Evolutionary conservation across 30 jellyfish, hydroid and myxozoan species (phyloP).

Genomic region (Aurelia sp.): DNA sequence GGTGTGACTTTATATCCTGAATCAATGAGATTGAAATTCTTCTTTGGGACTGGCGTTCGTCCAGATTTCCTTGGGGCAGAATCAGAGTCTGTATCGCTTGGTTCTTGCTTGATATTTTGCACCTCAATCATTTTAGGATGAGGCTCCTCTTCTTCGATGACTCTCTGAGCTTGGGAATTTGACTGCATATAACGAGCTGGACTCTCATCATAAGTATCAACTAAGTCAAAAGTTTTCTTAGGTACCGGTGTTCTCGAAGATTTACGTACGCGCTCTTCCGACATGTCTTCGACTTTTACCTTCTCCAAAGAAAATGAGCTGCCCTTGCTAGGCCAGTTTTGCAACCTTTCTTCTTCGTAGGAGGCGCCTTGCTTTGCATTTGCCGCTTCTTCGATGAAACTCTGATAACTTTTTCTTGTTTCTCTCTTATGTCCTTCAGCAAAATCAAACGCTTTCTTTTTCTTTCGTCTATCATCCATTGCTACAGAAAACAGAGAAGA

Average conservation of each 20-base stretch:
- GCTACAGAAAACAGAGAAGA: neutral
- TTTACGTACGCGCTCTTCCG: constrained; percentile 70
- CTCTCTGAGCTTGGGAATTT: neutral
- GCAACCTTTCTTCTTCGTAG: neutral
- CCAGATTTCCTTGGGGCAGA: constrained; percentile 53
- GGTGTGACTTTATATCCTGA: neutral
- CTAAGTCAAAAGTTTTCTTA: constrained; percentile 63
- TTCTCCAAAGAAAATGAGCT: neutral
- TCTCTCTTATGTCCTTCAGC: constrained; percentile 96
- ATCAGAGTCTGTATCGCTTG: constrained; percentile 38
- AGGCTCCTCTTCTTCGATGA: neutral
- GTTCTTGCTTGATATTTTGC: constrained; percentile 10
- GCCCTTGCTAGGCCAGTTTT: neutral
- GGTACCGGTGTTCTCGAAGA: constrained; percentile 84
- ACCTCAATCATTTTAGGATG: neutral
- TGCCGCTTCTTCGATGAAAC: constrained; percentile 58
- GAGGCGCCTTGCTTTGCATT: constrained; percentile 4
- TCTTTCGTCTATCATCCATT: constrained; percentile 33
- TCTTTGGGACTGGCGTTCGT: constrained; percentile 66
- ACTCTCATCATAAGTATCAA: constrained; percentile 34
- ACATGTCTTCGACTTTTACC: constrained; percentile 24
- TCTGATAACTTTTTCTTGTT: constrained; percentile 92
- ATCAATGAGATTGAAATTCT: constrained; percentile 35
- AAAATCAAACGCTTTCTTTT: constrained; percentile 52
- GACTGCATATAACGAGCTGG: neutral